Evolutionary conservation across 1,140 invertebrate genomes (phyloP).

Genomic region (Geopemphigus sp.): DNA sequence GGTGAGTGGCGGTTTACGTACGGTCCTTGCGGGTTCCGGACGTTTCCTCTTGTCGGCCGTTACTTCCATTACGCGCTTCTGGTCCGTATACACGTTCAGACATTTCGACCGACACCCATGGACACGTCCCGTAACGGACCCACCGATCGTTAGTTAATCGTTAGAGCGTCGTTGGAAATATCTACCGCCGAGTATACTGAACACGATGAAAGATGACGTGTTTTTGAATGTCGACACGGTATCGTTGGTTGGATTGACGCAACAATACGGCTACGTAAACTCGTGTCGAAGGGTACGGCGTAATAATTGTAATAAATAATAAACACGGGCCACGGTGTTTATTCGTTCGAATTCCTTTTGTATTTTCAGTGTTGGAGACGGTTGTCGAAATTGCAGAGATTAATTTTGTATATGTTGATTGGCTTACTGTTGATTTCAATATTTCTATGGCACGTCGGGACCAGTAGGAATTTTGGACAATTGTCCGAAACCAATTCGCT

Average conservation of each 20-base stretch:
- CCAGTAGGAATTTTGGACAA: not conserved
- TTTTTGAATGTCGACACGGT: conserved; percentile 29
- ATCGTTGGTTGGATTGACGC: not conserved
- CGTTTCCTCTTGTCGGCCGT: too few species aligned
- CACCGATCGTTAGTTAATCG: too few species aligned
- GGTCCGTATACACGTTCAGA: too few species aligned
- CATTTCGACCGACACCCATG: not conserved
- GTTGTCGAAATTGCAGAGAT: conserved; percentile 31
- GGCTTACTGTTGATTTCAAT: not conserved
- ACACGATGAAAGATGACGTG: conserved; percentile 38
- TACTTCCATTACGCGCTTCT: too few species aligned
- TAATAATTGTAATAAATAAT: too few species aligned
- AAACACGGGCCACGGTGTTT: too few species aligned
- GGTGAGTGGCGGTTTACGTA: too few species aligned
- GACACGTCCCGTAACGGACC: too few species aligned
- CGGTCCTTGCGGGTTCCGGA: too few species aligned
- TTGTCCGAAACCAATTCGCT: not conserved
- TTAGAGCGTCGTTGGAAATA: too few species aligned
- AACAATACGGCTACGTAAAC: conserved; percentile 27
- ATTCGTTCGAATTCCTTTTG: too few species aligned
- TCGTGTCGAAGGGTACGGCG: conserved; percentile 3
- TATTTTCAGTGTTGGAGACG: conserved; percentile 38
- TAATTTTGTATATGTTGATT: conserved; percentile 17
- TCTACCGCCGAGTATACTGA: too few species aligned
- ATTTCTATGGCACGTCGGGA: conserved; percentile 5